These are phyloP conservation scores for Pristionchus entomophagus DNA, from an alignment of 2,888 invertebrate genomes.

Conservation along the genomic window DNA sequence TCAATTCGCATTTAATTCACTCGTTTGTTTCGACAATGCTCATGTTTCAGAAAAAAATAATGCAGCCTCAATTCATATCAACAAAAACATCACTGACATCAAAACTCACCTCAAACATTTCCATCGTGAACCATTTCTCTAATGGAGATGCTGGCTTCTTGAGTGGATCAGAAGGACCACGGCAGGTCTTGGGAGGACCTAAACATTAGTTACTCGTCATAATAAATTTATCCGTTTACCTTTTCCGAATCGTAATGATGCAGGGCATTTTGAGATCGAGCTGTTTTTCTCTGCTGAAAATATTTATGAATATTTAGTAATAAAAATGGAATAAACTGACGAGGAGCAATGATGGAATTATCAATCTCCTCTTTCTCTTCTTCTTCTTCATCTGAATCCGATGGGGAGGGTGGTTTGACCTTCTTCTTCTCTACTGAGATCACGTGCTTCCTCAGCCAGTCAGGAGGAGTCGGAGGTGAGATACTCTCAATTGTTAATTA, in stretches of 20 bases:
- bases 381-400: constrained; percentile 6
- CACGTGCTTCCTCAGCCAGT: constrained; percentile 30
- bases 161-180: constrained; percentile 64
- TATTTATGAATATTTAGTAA: neutral
- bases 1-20: no score
- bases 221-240: neutral
- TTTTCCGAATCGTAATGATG: neutral
- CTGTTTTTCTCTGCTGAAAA: constrained; percentile 1
- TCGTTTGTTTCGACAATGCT: no score
- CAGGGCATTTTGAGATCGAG: neutral
- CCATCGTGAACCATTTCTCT: constrained; percentile 68
- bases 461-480: neutral
- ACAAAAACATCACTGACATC: no score
- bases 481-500: neutral
- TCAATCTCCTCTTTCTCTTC: constrained; percentile 14
- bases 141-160: constrained; percentile 59
- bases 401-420: neutral
- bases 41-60: no score
- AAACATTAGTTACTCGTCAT: neutral
- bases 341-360: neutral
- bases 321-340: neutral
- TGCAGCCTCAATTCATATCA: no score
- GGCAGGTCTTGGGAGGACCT: constrained; percentile 11
- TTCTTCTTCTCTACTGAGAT: constrained; percentile 14
- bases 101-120: constrained; percentile 60